Base-by-base conservation (phyloP, 2,113 vertebrate genomes). In the Indicator indicator region DNA sequence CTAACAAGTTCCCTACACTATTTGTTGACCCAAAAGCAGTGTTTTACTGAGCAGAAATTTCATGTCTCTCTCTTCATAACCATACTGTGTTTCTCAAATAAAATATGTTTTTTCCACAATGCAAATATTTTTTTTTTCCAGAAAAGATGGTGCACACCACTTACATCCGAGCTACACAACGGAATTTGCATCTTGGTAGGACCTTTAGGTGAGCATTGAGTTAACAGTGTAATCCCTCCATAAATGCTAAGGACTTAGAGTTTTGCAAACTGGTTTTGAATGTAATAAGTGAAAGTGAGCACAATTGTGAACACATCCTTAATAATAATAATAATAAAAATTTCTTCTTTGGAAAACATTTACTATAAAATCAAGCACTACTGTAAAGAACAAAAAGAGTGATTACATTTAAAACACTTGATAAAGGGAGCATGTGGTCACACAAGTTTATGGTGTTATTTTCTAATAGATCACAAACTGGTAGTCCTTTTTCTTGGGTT, bases 241-340 rank as follows among this genome's bases (percentile, higher is more conserved):
- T 40, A 73, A 88, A 82, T 46, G 8, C 5, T 32, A 81, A 94
- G 11, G 16, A 54, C 9, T 82, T 58, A 32, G 26, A 72, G 1
- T 40, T 72, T 76, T 44, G 27, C 10, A 79, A 59, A 62, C 1
- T 23, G 8, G 1, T 60, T 83, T 86, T 84, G 32, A 62, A n/a
- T 69, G 5, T 23, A 89, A 32, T 6, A 52, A 42, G 12, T 60
- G 12, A 70, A 88, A 52, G 10, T 18, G 16, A 73, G 2, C 8
- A 59, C 0, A 1, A 44, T 79, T 58, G 68, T 74, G 24, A 68
- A 15, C 6, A 32, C 24, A 11, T 0, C 16, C 2, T 78, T 36
- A 36, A 36, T 36, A 36, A 36, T 36, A 36, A 36, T 36, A 36
- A 36, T 36, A 36, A 36, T 36, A 36, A 36, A 7, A 36, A 36